phyloP scores from a whole-genome alignment of 1,140 invertebrate genomes.

The Conus betulinus region DNA sequence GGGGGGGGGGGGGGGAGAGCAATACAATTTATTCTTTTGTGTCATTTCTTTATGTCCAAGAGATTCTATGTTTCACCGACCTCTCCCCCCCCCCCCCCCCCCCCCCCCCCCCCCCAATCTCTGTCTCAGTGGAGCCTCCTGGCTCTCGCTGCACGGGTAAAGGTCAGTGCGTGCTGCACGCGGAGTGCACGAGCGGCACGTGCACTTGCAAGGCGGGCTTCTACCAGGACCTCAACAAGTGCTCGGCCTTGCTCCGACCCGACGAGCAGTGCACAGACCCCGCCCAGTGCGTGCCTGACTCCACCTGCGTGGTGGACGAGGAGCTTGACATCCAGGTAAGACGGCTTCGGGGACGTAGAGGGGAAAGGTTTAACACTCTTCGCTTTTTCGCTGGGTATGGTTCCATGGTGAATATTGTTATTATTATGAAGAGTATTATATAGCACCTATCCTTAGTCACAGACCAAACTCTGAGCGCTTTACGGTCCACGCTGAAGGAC shows the following conservation, averaged over 20 bases:
- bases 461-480: too few relatives aligned
- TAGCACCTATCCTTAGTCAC: too few relatives aligned
- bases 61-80: too few relatives aligned
- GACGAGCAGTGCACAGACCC: slow-evolving; percentile 27
- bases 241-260: slow-evolving; percentile 20
- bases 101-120: background rate
- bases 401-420: too few relatives aligned
- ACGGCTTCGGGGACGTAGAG: too few relatives aligned
- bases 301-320: slow-evolving; percentile 33
- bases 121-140: slow-evolving; percentile 17
- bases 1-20: too few relatives aligned
- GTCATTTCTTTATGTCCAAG: too few relatives aligned
- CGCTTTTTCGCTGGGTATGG: too few relatives aligned
- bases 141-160: slow-evolving; percentile 32
- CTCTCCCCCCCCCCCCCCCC: background rate
- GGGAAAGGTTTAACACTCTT: too few relatives aligned
- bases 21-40: too few relatives aligned
- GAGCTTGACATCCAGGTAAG: background rate
- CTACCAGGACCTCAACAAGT: slow-evolving; percentile 27
- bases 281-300: slow-evolving; percentile 38
- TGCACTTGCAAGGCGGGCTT: slow-evolving; percentile 36
- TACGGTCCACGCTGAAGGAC: too few relatives aligned
- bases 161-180: slow-evolving; percentile 45
- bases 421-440: too few relatives aligned
- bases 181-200: slow-evolving; percentile 41